Conservation (phyloP, 1,140 invertebrate species). For the Luehdorfia chinensis region DNA sequence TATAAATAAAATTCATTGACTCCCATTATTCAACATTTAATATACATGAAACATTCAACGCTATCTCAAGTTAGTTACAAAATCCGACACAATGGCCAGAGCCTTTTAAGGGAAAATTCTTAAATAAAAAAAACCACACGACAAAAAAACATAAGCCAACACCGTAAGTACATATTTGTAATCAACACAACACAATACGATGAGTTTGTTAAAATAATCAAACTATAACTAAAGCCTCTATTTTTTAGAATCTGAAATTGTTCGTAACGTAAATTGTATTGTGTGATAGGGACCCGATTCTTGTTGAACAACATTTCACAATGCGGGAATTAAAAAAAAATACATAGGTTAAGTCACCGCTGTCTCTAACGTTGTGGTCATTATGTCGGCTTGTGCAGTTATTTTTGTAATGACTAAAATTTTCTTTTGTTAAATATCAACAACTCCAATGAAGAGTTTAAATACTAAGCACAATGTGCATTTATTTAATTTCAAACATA, state of each 20-base stretch:
- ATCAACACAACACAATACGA: slow-evolving; percentile 15
- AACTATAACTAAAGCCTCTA: slow-evolving; percentile 11
- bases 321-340: too few species aligned
- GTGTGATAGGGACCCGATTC: too few species aligned
- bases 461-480: slow-evolving; percentile 42
- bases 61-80: slow-evolving; percentile 15
- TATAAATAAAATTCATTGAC: slow-evolving; percentile 69
- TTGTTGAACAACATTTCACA: too few species aligned
- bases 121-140: slow-evolving; percentile 6
- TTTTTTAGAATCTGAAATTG: slow-evolving; percentile 5
- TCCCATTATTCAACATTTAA: slow-evolving; percentile 56
- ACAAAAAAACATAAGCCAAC: slow-evolving; percentile 11
- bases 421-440: slow-evolving; percentile 38
- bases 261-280: slow-evolving; percentile 2
- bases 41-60: slow-evolving; percentile 53
- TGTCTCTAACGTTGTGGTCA: slow-evolving; percentile 18
- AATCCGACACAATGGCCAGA: slow-evolving; percentile 34
- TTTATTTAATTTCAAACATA: slow-evolving; percentile 31
- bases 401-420: slow-evolving; percentile 46
- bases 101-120: slow-evolving; percentile 1
- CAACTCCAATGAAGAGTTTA: slow-evolving; percentile 30
- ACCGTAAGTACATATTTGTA: slow-evolving; percentile 16
- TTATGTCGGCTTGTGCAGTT: slow-evolving; percentile 37
- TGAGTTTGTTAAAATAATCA: slow-evolving; percentile 8
- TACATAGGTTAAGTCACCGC: neutral